These are phyloP conservation scores for Geococcyx californianus DNA, from an alignment of 2,113 vertebrate species.

Conservation along the genomic window DNA sequence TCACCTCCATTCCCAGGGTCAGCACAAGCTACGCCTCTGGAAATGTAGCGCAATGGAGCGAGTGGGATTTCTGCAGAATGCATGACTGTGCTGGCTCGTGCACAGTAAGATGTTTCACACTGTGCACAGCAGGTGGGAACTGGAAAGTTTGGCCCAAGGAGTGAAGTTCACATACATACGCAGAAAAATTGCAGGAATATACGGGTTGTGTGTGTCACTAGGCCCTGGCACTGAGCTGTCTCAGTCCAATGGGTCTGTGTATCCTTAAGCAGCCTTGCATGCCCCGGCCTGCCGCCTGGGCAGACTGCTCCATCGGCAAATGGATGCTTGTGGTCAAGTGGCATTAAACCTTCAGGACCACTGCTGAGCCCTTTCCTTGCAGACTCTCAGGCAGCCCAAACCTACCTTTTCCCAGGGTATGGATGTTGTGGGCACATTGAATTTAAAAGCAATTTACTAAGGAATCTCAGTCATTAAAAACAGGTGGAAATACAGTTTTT, in stretches of 20 bases:
- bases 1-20: not conserved
- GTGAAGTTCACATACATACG: not conserved
- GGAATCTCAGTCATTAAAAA: not conserved
- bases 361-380: not conserved
- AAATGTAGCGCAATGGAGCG: not conserved
- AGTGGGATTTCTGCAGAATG: slow-evolving; percentile 15
- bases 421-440: not conserved
- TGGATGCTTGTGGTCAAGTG: rapidly evolving
- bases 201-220: not conserved
- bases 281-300: not conserved
- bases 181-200: no score
- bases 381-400: not conserved
- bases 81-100: slow-evolving; percentile 17
- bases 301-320: not conserved
- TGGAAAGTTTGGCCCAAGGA: slow-evolving; percentile 12
- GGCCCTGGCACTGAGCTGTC: not conserved
- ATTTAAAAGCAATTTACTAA: not conserved
- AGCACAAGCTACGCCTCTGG: slow-evolving; percentile 8
- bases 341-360: not conserved
- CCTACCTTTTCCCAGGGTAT: not conserved
- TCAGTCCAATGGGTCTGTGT: not conserved
- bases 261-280: not conserved
- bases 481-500: not conserved
- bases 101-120: slow-evolving; percentile 6
- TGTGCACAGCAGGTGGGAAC: slow-evolving; percentile 54